Conservation (phyloP, 2,797 vertebrate genomes). For the Malacoctenus gilli region DNA sequence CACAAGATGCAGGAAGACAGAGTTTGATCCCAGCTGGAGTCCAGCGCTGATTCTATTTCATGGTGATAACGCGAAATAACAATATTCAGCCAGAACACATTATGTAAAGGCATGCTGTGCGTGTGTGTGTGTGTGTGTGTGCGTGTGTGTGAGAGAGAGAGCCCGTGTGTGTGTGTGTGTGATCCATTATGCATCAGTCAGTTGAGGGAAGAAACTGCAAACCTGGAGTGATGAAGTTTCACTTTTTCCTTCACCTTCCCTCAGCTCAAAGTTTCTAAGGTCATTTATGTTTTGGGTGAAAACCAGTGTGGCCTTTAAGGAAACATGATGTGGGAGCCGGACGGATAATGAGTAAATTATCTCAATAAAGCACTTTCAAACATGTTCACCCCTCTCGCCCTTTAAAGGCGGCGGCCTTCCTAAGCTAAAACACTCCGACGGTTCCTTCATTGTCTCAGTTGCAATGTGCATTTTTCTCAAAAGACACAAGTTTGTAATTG, state of each 20-base stretch:
- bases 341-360: not conserved
- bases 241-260: not conserved
- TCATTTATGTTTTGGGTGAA: conserved; percentile 8
- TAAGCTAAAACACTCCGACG: too few relatives aligned
- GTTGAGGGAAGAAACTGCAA: conserved; percentile 6
- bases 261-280: conserved; percentile 1
- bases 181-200: conserved; percentile 38
- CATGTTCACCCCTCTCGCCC: too few relatives aligned
- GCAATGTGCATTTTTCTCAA: too few relatives aligned
- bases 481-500: too few relatives aligned
- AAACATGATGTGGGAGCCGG: not conserved
- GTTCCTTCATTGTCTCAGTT: too few relatives aligned
- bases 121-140: conserved; percentile 22
- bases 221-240: conserved; percentile 11
- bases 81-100: conserved; percentile 35
- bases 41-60: conserved; percentile 50
- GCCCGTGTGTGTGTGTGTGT: conserved; percentile 15
- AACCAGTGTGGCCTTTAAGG: not conserved
- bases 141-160: conserved; percentile 17
- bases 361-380: too few relatives aligned
- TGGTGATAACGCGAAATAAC: conserved; percentile 41
- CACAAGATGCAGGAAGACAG: conserved; percentile 6
- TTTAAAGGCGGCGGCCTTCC: too few relatives aligned
- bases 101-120: conserved; percentile 16
- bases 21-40: conserved; percentile 55